Evolutionary conservation across 2,113 vertebrate genomes (phyloP), one percentile per base, ranked within the genome.

Genomic region (Tympanuchus pallidicinctus): DNA sequence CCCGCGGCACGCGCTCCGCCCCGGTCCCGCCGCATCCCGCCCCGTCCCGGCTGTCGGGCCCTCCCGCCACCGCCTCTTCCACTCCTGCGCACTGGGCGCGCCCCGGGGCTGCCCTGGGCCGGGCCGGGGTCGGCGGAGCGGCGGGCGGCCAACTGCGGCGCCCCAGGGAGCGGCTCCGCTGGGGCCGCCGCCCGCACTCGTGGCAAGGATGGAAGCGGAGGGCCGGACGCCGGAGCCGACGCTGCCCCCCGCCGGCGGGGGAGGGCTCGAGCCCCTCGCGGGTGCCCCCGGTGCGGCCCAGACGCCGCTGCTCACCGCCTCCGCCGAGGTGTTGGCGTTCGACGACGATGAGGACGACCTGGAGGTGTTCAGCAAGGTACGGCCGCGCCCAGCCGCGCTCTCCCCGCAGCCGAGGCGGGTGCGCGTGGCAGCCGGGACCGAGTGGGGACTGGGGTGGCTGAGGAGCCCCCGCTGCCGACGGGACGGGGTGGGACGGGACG

Each of bases 301-400:
- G 21, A 89, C 64, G 28, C 88, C 48, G 40, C 88, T 61, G 38
- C 86, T 82, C 82, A 89, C 71, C 81, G 84, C 87, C 82, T 36
- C 77, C 40, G 82, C 89, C 34, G 96, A 94, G 47, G 94, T 96
- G 87, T 95, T 98, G 97, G 93, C 87, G 34, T 74, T 98, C 56
- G 97, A 98, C 63, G 98, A 97, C 50, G 98, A 98, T n/a, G 97
- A 97, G 85, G 98, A 98, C n/a, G 98, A 98, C 74, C 96, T 98
- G 95, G 98, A 98, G 97, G 97, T 98, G 90, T 98, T 98, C 96
- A 98, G 98, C 50, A 98, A 98, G 98, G 98, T 98, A 97, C 84
- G 70, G 50, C 25, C 50, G 50, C 14, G 50, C 25, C 13, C 50
- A 27, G 50, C 50, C 25, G 50, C 25, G 25, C 50, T 52, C 25